Base-by-base conservation (phyloP, 2,113 vertebrate genomes). In the Vanacampus margaritifer region DNA sequence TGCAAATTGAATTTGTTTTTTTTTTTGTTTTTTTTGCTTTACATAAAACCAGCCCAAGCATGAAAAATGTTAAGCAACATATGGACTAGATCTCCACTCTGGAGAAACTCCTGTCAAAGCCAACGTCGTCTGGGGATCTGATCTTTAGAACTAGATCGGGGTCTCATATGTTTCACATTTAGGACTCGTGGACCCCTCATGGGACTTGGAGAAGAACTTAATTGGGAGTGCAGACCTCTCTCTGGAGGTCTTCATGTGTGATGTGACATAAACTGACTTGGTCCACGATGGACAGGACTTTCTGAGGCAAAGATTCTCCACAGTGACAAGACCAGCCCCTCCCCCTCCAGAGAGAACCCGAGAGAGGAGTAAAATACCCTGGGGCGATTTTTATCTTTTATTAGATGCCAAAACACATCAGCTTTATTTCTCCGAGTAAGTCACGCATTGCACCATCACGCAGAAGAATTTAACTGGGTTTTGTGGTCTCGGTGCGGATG, bases 121-220 rank as follows among this genome's bases (percentile, higher is more conserved):
- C 6, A 19, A 61, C 68, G 68, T 81, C 81, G 79, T 77, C 48
- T 11, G 37, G 48, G 32, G 3, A 36, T n/a, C 67, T 74, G 75
- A 87, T 80, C 76, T 37, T 65, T 63, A 26, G 60, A 78, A 24
- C 14, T 24, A n/a, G 35, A 46, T 43, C 58, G 50, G 9, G 48
- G 65, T 9, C 57, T 79, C 76, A 79, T 72, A 46, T 87, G 81
- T 72, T 88, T 57, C 51, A 53, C 23, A 79, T 83, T 85, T 77
- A 37, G 53, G 23, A 68, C 45, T 69, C 65, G 9, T 43, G 4
- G 2, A 50, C 64, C 57, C 23, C 19, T 68, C 6, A 19, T 56
- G 43, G 24, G 17, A 5, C 3, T 57, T 35, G 37, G 13, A 13
- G 36, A 54, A 56, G 6, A 77, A 28, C 21, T 28, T 65, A 75